Evolutionary conservation across 2,797 vertebrate genomes (phyloP).

Genomic region (Sebastes variabilis): DNA sequence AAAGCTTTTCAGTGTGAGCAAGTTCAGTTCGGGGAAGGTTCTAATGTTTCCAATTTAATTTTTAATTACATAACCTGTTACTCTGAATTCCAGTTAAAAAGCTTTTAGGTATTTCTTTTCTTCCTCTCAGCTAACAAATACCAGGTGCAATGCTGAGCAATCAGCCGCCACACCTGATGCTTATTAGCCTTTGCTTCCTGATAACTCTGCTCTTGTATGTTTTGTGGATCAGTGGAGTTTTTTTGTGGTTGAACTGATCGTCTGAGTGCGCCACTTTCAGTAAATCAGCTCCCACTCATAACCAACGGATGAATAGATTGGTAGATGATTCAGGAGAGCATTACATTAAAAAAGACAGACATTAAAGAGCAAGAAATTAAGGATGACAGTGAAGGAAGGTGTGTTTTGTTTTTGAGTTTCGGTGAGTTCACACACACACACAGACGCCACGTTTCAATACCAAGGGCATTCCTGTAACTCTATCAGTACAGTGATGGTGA

Average conservation of each 20-base stretch:
- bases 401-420: neutral
- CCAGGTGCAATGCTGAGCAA: slow-evolving; percentile 7
- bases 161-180: slow-evolving; percentile 2
- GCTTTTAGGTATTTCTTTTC: neutral
- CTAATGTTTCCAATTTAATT: slow-evolving; percentile 8
- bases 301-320: slow-evolving; percentile 6
- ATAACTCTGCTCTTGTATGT: neutral
- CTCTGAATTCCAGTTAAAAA: slow-evolving; percentile 7
- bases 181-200: slow-evolving; percentile 15
- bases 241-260: neutral
- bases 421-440: neutral
- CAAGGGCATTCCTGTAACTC: neutral
- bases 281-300: slow-evolving; percentile 14
- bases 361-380: neutral
- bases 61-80: slow-evolving; percentile 5
- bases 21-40: neutral
- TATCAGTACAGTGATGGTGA: slow-evolving; percentile 35
- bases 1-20: neutral
- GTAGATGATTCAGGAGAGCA: neutral
- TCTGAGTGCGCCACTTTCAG: neutral
- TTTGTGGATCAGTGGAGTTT: neutral
- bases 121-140: neutral
- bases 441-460: neutral
- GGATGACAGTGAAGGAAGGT: neutral
- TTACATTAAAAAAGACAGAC: neutral